These are phyloP conservation scores for Temnothorax rugatulus DNA, from an alignment of 2,888 invertebrate genomes.

Conservation along the genomic window DNA sequence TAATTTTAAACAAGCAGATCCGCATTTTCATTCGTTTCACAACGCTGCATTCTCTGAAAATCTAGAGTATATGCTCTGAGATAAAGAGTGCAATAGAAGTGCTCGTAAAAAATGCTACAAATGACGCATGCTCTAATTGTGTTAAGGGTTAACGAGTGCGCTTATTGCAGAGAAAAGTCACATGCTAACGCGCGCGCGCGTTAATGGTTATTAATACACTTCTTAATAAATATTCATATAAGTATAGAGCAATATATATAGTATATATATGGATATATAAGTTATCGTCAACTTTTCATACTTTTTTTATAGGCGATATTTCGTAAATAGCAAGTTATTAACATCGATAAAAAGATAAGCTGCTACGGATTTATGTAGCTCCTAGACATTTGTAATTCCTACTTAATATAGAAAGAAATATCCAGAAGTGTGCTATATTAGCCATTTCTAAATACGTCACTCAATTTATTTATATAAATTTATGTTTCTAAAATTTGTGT, in stretches of 20 bases:
- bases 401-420: slow-evolving; percentile 22
- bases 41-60: slow-evolving; percentile 53
- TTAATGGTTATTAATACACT: slow-evolving; percentile 21
- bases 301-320: not conserved
- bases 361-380: slow-evolving; percentile 14
- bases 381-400: slow-evolving; percentile 37
- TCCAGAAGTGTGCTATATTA: slow-evolving; percentile 37
- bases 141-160: slow-evolving; percentile 81
- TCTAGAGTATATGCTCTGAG: slow-evolving; percentile 61
- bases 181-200: slow-evolving; percentile 68
- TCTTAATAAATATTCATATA: slow-evolving; percentile 13
- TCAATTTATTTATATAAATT: not conserved
- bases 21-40: slow-evolving; percentile 43
- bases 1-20: slow-evolving; percentile 20
- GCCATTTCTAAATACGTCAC: not conserved
- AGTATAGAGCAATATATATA: slow-evolving; percentile 32
- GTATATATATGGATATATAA: slow-evolving; percentile 18
- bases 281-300: not conserved
- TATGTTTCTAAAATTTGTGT: not conserved
- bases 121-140: slow-evolving; percentile 83
- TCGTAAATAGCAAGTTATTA: slow-evolving; percentile 11
- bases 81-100: slow-evolving; percentile 78
- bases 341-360: not conserved
- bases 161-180: slow-evolving; percentile 74
- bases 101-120: slow-evolving; percentile 77